A percentile compares a stretch with the other conserved stretches of the same genome.
phyloP scores from a whole-genome alignment of 2,797 vertebrate species.

The Antennarius maculatus region DNA sequence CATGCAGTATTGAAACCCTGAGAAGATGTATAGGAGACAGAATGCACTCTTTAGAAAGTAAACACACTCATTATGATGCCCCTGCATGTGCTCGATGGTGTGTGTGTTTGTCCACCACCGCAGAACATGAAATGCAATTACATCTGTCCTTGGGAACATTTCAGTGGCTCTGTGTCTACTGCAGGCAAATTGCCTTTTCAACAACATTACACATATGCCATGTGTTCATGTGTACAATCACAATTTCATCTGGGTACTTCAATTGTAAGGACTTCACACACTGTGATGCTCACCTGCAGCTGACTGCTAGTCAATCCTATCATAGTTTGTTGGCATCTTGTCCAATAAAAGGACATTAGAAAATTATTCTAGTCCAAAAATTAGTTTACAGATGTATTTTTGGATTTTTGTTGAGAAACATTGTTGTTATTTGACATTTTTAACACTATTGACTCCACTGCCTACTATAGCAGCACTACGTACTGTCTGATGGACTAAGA shows the following conservation, averaged over 20 bases:
- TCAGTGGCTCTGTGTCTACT: conserved; percentile 41
- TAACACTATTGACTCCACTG: too few relatives aligned
- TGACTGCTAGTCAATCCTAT: too few relatives aligned
- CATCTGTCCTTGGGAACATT: conserved; percentile 69
- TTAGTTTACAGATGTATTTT: too few relatives aligned
- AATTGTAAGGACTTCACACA: background rate
- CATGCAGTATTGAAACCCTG: conserved; percentile 31
- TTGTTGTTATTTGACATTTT: too few relatives aligned
- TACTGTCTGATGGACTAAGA: too few relatives aligned
- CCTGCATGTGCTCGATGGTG: conserved; percentile 25
- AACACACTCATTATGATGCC: conserved; percentile 36
- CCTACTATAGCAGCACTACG: too few relatives aligned
- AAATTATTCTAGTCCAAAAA: too few relatives aligned
- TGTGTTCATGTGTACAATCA: conserved; percentile 4
- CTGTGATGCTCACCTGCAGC: too few relatives aligned
- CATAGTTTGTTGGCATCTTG: too few relatives aligned
- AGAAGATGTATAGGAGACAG: conserved; percentile 25
- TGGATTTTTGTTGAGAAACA: too few relatives aligned
- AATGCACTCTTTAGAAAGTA: conserved; percentile 25
- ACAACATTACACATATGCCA: conserved; percentile 32
- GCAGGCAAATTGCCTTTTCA: conserved; percentile 61
- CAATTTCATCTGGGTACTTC: conserved; percentile 21
- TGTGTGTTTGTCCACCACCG: conserved; percentile 28
- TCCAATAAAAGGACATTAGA: too few relatives aligned
- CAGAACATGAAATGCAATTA: conserved; percentile 68